Conservation (phyloP, 2,797 vertebrate species). For the Clarias pachynema region DNA sequence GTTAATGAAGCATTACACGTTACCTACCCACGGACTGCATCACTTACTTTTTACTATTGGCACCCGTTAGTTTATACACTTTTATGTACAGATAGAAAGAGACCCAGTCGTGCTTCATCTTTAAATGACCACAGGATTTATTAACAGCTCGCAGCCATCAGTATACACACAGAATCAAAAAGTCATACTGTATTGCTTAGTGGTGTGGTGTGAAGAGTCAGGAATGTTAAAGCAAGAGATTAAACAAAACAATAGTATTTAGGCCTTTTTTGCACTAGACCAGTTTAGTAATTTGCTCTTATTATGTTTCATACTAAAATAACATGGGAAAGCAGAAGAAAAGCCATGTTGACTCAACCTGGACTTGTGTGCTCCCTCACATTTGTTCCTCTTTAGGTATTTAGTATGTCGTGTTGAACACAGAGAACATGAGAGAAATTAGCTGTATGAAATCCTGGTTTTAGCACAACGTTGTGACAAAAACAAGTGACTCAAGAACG, state of each 20-base stretch:
- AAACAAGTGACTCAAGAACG: not conserved
- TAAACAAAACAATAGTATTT: slow-evolving; percentile 30
- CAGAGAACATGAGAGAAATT: slow-evolving; percentile 5
- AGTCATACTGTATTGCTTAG: slow-evolving; percentile 35
- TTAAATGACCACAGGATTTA: slow-evolving; percentile 35
- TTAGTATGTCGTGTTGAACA: not conserved
- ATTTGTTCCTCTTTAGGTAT: slow-evolving; percentile 1
- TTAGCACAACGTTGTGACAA: not conserved
- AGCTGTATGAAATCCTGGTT: not conserved
- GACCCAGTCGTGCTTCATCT: not conserved
- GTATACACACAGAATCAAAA: slow-evolving; percentile 25
- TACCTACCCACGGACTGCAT: not conserved
- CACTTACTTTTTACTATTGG: not conserved
- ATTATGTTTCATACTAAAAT: not conserved
- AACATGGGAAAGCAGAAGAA: not conserved
- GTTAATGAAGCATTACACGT: not conserved
- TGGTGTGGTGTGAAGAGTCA: slow-evolving; percentile 39
- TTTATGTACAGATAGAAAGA: not conserved
- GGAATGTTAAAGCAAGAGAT: slow-evolving; percentile 51
- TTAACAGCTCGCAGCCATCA: slow-evolving; percentile 28
- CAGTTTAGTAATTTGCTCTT: not conserved
- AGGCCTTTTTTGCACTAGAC: slow-evolving; percentile 17
- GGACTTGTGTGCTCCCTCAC: slow-evolving; percentile 30
- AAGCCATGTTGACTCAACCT: not conserved
- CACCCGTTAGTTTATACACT: not conserved